phyloP scores from a whole-genome alignment of 2,797 vertebrate genomes.

The Vireo griseus region DNA sequence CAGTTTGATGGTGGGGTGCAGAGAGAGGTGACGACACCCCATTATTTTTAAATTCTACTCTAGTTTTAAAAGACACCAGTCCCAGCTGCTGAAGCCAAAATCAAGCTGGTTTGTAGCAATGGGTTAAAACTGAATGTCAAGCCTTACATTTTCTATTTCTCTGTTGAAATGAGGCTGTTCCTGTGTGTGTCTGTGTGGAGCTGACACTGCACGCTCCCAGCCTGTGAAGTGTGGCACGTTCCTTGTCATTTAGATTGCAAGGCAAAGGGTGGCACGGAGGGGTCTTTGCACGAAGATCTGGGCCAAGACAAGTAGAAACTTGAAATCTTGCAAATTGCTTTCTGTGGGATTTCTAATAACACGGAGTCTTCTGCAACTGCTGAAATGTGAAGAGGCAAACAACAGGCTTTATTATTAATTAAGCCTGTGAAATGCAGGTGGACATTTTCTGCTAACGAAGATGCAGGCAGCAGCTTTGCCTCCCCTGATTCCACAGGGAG shows the following conservation, averaged over 20 bases:
- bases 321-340: neutral
- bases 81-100: neutral
- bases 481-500: neutral
- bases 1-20: accelerated
- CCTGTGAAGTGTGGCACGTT: neutral
- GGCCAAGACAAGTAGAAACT: neutral
- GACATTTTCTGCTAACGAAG: neutral
- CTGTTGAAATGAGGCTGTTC: neutral
- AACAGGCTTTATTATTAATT: neutral
- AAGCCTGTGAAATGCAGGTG: neutral
- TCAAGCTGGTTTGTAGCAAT: neutral
- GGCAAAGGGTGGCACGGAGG: neutral
- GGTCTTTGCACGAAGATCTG: neutral
- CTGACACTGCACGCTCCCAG: neutral
- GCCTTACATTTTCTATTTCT: neutral
- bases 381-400: neutral
- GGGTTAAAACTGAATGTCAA: neutral
- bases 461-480: neutral
- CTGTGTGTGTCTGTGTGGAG: neutral
- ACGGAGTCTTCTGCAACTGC: neutral
- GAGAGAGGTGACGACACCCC: neutral
- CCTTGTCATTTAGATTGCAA: neutral
- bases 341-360: neutral
- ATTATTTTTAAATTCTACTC: accelerated
- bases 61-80: neutral